A percentile compares a stretch with the other conserved stretches of the same genome.
Evolutionary conservation across 2,888 invertebrate species (phyloP).

Genomic region (Nephrotoma flavescens): DNA sequence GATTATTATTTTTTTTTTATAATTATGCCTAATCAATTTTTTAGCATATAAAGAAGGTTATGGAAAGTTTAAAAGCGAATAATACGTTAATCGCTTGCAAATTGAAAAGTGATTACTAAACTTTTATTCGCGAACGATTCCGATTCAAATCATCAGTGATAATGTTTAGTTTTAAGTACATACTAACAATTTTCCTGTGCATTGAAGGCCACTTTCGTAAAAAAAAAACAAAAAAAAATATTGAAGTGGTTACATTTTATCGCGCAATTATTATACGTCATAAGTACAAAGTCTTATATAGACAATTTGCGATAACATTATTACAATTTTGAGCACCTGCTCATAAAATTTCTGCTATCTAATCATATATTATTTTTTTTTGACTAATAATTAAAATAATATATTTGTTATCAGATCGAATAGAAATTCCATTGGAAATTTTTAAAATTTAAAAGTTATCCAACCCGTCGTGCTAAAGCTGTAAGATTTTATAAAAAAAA

Average conservation of each 20-base stretch:
- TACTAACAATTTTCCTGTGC: neutral
- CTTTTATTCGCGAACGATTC: neutral
- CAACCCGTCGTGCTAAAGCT: neutral
- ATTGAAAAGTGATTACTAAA: neutral
- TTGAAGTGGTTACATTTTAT: neutral
- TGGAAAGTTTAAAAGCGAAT: neutral
- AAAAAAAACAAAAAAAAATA: neutral
- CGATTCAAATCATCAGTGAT: neutral
- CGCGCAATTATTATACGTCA: neutral
- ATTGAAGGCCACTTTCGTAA: neutral
- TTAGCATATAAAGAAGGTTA: neutral
- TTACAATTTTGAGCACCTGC: neutral
- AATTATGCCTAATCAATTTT: neutral
- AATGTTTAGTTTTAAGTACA: neutral
- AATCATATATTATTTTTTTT: neutral
- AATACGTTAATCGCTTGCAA: neutral
- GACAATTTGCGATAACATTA: neutral
- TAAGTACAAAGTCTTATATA: neutral
- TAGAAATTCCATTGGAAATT: neutral
- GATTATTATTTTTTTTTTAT: neutral
- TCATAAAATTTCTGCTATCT: neutral
- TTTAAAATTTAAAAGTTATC: too few species aligned
- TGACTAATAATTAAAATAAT: neutral
- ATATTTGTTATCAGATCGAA: neutral
- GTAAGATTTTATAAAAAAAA: neutral